Evolutionary conservation across 2,113 vertebrate species (phyloP), one percentile per base, ranked within the genome.

Genomic region (Clinocottus analis): DNA sequence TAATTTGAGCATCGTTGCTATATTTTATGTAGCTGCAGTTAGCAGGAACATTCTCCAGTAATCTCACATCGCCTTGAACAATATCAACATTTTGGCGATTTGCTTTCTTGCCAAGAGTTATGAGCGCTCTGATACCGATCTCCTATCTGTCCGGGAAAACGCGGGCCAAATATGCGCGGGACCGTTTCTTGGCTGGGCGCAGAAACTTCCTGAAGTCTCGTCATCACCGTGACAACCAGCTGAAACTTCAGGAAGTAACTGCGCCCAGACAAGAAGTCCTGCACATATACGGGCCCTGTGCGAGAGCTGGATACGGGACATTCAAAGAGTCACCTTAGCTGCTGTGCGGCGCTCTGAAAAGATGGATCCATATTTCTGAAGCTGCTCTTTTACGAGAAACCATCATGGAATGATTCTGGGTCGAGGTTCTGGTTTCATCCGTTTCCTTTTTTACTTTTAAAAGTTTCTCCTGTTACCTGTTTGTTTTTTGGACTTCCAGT

Each of bases 121-220:
- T 58, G 55, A 29, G 49, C 23, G 11, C 11, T 25, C 25, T 11
- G 23, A 25, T 25, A 25, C 11, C 23, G 13, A 23, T 55, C 51
- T 55, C 51, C 29, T 58, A 17, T 29, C 25, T 58, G 55, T 58
- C 25, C 55, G 6, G 55, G 6, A 55, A 29, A 58, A 58, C 55
- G 13, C 25, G 6, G 12, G 55, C 55, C 25, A 29, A 58, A 58
- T 58, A 14, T 39, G 21, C n/a, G 3, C 35, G 6, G 31, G 12
- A 6, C n/a, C n/a, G n/a, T n/a, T n/a, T n/a, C n/a, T n/a, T n/a
- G n/a, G n/a, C n/a, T n/a, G n/a, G n/a, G n/a, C n/a, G n/a, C n/a
- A n/a, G n/a, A n/a, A n/a, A 29, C 63, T 65, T 65, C 63, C 63
- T 65, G 63, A 43, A 65, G 39, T 65, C 39, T 65, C 7, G 13